Base-by-base conservation (phyloP, 2,888 invertebrate genomes). In the Andrena praecox region DNA sequence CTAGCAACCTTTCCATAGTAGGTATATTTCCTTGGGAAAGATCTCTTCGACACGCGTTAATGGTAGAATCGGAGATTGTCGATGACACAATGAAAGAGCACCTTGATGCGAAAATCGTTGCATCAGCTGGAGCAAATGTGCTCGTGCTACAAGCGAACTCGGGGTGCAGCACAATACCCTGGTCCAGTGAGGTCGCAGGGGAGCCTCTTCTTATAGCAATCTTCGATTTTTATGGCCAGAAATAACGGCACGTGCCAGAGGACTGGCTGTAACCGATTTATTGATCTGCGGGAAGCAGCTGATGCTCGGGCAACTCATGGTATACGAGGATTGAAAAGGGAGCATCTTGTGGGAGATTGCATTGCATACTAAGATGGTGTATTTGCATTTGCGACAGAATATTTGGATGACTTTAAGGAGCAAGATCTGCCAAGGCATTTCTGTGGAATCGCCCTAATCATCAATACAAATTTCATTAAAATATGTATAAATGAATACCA, bases 181-280 rank as follows among this genome's bases (percentile, higher is more conserved):
- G 79, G 79, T 84, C 82, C 86, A 86, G 76, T 66, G 80, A 48
- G 64, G 77, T 82, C 62, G 75, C 69, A 68, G 74, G 59, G 85
- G 70, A 63, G 62, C 70, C 80, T 66, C 74, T 82, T 71, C 82
- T 82, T 71, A 42, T 78, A 84, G 87, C 81, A 85, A 87, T 87
- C 89, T 87, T 86, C 75, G 89, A 88, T 86, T 89, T 88, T 84
- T 82, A 85, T 82, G 85, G 82, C 82, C 80, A 89, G 85, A 90
- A 92, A 90, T 91, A 90, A 79, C 77, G 93, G 93, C 93, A 92
- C 93, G 93, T 88, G 93, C 90, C 92, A 83, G 82, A 84, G 89
- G 87, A 91, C 93, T 29, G 56, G 91, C 91, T 92, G 90, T 90
- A 89, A 85, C 90, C 74, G 89, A 91, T 91, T 91, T 92, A 93